Conservation (phyloP, 1,140 invertebrate genomes). For the Lanistes nyassanus region DNA sequence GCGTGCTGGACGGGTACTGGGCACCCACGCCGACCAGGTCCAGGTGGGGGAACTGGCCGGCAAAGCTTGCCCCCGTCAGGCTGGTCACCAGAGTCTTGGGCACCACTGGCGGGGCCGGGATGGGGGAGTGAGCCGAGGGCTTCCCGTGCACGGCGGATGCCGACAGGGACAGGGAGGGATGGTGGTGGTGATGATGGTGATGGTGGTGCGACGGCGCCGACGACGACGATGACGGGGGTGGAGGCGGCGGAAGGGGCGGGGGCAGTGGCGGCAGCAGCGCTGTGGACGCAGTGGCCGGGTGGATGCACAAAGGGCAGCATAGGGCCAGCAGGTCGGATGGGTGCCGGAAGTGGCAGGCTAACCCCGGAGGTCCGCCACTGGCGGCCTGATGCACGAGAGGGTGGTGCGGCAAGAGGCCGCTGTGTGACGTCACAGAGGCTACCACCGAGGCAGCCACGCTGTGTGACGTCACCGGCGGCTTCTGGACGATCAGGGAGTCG, state of each 20-base stretch:
- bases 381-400: background rate
- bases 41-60: slow-evolving; percentile 20
- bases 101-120: background rate
- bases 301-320: slow-evolving; percentile 39
- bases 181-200: slow-evolving; percentile 16
- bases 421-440: slow-evolving; percentile 11
- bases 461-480: slow-evolving; percentile 26
- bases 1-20: background rate
- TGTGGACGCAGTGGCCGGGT: slow-evolving; percentile 10
- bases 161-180: slow-evolving; percentile 9
- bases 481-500: slow-evolving; percentile 46
- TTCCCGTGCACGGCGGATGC: background rate
- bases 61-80: background rate
- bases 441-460: slow-evolving; percentile 7
- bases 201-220: slow-evolving; percentile 3
- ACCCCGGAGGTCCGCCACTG: background rate
- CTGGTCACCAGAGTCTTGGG: slow-evolving; percentile 10
- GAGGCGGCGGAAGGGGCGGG: background rate
- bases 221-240: slow-evolving; percentile 2
- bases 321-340: slow-evolving; percentile 32
- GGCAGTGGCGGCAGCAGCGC: background rate
- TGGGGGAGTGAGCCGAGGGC: slow-evolving; percentile 6
- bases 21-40: background rate
- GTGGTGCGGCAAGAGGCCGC: slow-evolving; percentile 14
- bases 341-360: slow-evolving; percentile 33